Conservation (phyloP, 2,113 vertebrate genomes). For the Rhineura floridana region DNA sequence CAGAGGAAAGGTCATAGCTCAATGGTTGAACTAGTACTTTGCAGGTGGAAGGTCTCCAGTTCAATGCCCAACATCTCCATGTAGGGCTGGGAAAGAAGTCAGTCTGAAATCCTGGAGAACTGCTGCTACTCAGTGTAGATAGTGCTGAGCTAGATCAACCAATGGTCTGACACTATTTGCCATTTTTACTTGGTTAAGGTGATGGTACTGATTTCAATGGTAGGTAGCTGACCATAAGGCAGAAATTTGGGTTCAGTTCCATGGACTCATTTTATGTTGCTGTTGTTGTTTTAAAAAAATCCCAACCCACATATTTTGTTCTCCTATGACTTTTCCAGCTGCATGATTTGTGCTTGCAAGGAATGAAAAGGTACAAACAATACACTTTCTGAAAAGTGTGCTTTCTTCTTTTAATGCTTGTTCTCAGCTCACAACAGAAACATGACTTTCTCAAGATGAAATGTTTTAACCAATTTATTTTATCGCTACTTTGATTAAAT, state of each 20-base stretch:
- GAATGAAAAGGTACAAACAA: background rate
- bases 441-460: constrained; percentile 22
- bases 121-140: too few relatives aligned
- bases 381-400: constrained; percentile 9
- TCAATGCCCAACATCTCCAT: too few relatives aligned
- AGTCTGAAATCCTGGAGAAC: too few relatives aligned
- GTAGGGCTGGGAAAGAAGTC: too few relatives aligned
- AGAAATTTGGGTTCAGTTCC: background rate
- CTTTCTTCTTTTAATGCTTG: background rate
- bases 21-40: too few relatives aligned
- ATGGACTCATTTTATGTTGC: background rate
- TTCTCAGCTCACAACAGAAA: constrained; percentile 7
- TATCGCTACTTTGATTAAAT: constrained; percentile 15
- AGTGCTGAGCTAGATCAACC: too few relatives aligned
- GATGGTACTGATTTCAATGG: background rate
- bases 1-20: background rate
- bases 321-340: background rate
- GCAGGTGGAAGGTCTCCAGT: too few relatives aligned
- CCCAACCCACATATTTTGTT: background rate
- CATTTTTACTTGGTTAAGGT: background rate
- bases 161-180: background rate
- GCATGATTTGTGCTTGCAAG: background rate
- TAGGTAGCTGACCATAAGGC: background rate
- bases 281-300: background rate
- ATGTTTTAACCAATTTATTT: constrained; percentile 42